These are phyloP conservation scores for Ceratina australensis DNA, from an alignment of 1,140 invertebrate genomes.

Conservation along the genomic window DNA sequence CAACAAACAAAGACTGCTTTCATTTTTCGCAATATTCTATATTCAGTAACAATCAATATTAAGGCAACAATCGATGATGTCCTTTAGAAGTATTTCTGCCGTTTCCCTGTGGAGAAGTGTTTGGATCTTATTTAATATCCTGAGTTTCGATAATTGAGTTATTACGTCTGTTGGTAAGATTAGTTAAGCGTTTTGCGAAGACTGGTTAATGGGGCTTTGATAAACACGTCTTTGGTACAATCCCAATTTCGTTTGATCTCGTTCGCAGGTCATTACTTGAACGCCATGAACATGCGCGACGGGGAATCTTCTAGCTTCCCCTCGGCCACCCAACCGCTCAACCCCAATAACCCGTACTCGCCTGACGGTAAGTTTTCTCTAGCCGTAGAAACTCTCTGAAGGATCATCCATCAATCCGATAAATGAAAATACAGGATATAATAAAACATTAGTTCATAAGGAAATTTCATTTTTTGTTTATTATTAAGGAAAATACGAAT, in stretches of 20 bases:
- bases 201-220: conserved; percentile 62
- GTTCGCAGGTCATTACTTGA: conserved; percentile 81
- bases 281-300: conserved; percentile 80
- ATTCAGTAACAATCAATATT: too few relatives aligned
- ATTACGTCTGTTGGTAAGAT: not conserved
- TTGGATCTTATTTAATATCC: too few relatives aligned
- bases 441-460: too few relatives aligned
- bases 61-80: too few relatives aligned
- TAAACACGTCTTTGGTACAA: conserved; percentile 42
- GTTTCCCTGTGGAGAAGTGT: too few relatives aligned
- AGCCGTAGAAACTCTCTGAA: conserved; percentile 49
- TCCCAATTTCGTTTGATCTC: conserved; percentile 63
- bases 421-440: too few relatives aligned
- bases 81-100: too few relatives aligned
- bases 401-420: not conserved
- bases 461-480: too few relatives aligned
- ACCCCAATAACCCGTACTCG: conserved; percentile 92
- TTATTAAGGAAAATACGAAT: too few relatives aligned
- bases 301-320: conserved; percentile 82
- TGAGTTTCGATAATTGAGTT: too few relatives aligned
- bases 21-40: too few relatives aligned
- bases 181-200: conserved; percentile 41
- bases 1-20: too few relatives aligned
- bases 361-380: conserved; percentile 87
- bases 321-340: conserved; percentile 88